Evolutionary conservation across 2,113 vertebrate genomes (phyloP).

Genomic region (Bothrops jararaca): DNA sequence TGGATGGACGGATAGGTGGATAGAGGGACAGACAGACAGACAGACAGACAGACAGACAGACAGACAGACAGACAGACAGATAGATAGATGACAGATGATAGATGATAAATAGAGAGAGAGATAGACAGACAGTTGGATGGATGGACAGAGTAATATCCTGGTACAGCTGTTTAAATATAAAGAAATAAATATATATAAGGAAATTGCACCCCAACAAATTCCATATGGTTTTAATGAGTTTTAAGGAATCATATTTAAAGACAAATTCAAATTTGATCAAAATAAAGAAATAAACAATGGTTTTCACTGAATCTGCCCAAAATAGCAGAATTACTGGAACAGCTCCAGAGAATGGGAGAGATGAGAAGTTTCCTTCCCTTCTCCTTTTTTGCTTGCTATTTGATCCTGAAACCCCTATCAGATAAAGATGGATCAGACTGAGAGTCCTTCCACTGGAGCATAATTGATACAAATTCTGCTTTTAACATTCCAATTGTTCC

Average conservation of each 20-base stretch:
- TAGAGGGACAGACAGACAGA: too few relatives aligned
- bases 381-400: background rate
- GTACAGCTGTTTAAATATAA: background rate
- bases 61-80: too few relatives aligned
- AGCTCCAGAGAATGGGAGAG: background rate
- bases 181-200: background rate
- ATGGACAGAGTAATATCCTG: background rate
- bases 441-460: background rate
- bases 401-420: background rate
- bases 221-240: background rate
- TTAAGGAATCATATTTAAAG: background rate
- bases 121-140: rapidly evolving
- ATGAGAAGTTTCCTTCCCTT: background rate
- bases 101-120: too few relatives aligned
- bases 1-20: rapidly evolving
- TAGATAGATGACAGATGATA: too few relatives aligned
- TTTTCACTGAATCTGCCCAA: background rate
- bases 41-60: too few relatives aligned
- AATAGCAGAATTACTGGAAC: background rate
- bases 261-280: background rate
- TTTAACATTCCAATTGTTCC: background rate
- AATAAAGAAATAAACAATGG: background rate
- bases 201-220: background rate
- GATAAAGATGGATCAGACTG: background rate
- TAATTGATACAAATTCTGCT: background rate